phyloP scores from a whole-genome alignment of 1,140 invertebrate genomes.

The Platorchestia sp. region DNA sequence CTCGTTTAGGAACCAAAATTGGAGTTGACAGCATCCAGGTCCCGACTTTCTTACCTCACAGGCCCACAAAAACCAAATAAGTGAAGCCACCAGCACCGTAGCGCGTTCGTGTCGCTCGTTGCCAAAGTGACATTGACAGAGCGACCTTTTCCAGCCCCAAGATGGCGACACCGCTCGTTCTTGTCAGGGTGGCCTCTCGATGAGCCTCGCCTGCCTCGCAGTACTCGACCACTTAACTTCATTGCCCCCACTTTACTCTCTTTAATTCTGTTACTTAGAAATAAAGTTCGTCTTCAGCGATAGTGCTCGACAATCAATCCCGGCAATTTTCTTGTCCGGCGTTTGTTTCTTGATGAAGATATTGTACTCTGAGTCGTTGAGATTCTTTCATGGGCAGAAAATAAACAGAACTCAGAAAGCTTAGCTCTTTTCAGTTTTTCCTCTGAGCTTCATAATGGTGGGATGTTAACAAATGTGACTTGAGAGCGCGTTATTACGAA shows the following conservation, averaged over 20 bases:
- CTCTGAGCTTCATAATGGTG: background rate
- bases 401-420: background rate
- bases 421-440: background rate
- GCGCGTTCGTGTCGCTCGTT: conserved; percentile 9
- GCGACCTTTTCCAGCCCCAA: conserved; percentile 17
- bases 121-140: conserved; percentile 42
- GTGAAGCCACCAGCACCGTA: background rate
- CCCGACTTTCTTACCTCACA: background rate
- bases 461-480: background rate
- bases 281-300: background rate
- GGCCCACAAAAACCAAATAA: background rate
- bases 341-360: background rate
- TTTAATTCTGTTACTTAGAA: background rate
- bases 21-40: background rate
- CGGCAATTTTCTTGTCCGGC: conserved; percentile 35
- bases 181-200: background rate
- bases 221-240: background rate
- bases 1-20: background rate
- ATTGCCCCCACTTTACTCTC: conserved; percentile 12
- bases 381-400: background rate
- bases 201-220: background rate
- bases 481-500: background rate
- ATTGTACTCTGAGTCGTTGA: background rate
- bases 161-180: background rate
- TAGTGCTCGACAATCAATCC: background rate